These are phyloP conservation scores for Prionailurus bengalensis DNA, from an alignment of 2,113 vertebrate genomes.

Conservation along the genomic window DNA sequence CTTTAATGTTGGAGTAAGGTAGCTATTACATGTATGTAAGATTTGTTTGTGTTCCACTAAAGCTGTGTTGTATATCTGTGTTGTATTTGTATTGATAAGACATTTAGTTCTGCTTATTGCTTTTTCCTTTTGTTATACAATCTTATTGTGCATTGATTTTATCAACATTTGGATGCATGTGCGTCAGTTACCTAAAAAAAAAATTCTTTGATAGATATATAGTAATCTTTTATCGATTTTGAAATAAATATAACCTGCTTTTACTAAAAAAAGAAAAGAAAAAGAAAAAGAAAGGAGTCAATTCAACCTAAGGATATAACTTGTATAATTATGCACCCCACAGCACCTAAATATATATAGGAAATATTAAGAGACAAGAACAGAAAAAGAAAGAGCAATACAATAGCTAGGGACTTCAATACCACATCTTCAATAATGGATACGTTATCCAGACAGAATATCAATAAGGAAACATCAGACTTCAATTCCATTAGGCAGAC, in stretches of 20 bases:
- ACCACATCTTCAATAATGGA: background rate
- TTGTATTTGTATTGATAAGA: constrained; percentile 55
- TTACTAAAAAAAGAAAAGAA: background rate
- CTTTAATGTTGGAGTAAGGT: constrained; percentile 77
- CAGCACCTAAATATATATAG: background rate
- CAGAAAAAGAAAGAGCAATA: background rate
- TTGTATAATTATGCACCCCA: background rate
- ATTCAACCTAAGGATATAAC: background rate
- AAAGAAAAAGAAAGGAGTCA: background rate
- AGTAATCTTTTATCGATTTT: constrained; percentile 72
- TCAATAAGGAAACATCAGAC: background rate
- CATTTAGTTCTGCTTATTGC: constrained; percentile 43
- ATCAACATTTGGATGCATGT: constrained; percentile 50
- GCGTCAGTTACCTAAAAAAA: constrained; percentile 55
- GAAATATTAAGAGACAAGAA: background rate
- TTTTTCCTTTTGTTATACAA: constrained; percentile 1
- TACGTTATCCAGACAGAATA: background rate
- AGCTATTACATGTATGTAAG: constrained; percentile 77
- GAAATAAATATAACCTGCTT: constrained; percentile 69
- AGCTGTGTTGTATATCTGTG: constrained; percentile 74
- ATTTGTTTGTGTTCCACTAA: constrained; percentile 73
- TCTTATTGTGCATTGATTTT: constrained; percentile 64
- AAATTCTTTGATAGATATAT: constrained; percentile 54
- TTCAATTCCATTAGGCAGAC: background rate
- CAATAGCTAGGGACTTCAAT: background rate